These are phyloP conservation scores for Apodemia zela DNA, from an alignment of 2,888 invertebrate genomes.

Conservation along the genomic window DNA sequence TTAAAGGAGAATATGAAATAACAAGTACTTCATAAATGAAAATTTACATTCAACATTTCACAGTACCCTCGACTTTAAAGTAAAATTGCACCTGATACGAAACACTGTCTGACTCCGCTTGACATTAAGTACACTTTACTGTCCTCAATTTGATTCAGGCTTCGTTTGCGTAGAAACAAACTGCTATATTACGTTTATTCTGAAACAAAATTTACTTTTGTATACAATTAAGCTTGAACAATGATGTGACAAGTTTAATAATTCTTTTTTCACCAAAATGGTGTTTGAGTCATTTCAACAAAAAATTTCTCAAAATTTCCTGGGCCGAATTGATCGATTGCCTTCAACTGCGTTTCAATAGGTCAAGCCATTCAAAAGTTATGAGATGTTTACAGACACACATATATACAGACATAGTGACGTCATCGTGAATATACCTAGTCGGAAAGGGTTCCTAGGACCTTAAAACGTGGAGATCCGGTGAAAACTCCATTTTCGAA, in stretches of 20 bases:
- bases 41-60: constrained; percentile 2
- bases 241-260: neutral
- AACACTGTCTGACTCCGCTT: constrained; percentile 5
- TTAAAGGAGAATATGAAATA: neutral
- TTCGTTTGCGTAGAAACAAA: constrained; percentile 2
- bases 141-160: constrained; percentile 4
- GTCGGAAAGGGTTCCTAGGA: no score
- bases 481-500: no score
- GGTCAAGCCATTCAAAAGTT: no score
- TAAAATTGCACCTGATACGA: constrained; percentile 8
- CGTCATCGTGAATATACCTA: no score
- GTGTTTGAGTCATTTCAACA: no score
- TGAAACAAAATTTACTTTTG: neutral
- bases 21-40: neutral
- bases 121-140: constrained; percentile 10
- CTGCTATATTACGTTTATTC: neutral
- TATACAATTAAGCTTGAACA: neutral
- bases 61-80: neutral
- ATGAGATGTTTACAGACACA: no score
- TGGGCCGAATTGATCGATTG: no score
- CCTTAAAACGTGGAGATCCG: no score
- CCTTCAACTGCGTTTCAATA: no score
- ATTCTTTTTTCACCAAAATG: no score
- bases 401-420: no score
- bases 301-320: no score